Percentiles rank a stretch among this genome's conserved stretches.
Evolutionary conservation across 2,888 invertebrate genomes (phyloP).

Genomic region (Limnephilus lunatus): DNA sequence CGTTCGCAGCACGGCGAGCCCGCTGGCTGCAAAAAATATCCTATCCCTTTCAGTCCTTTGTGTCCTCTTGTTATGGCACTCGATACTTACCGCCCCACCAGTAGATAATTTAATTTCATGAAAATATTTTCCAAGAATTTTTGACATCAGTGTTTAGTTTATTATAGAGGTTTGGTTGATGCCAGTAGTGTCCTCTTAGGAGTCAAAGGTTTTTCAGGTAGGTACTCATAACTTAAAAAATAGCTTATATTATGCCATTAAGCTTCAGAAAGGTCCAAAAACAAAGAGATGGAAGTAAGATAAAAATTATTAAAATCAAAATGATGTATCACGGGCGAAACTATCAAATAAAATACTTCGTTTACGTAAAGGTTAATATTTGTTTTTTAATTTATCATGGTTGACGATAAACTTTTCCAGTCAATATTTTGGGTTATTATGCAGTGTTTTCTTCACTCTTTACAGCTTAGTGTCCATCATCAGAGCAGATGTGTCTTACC

Average conservation of each 20-base stretch:
- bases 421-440: neutral
- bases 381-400: neutral
- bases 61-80: neutral
- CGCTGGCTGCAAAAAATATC: conserved; percentile 15
- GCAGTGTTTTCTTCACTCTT: too few species aligned
- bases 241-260: too few species aligned
- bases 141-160: neutral
- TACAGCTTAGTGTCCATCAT: too few species aligned
- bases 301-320: neutral
- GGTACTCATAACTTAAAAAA: too few species aligned
- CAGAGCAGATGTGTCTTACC: too few species aligned
- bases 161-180: neutral
- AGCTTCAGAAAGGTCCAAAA: neutral
- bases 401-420: neutral
- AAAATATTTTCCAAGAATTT: neutral
- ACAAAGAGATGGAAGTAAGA: neutral
- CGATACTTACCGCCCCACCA: neutral
- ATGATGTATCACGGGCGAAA: neutral
- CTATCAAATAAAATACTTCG: neutral
- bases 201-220: neutral
- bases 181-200: neutral
- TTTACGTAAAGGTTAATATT: neutral
- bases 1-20: neutral
- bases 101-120: neutral
- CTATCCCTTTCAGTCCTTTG: conserved; percentile 17